Evolutionary conservation across 2,888 invertebrate genomes (phyloP).

Genomic region (Pegoplata infirma): DNA sequence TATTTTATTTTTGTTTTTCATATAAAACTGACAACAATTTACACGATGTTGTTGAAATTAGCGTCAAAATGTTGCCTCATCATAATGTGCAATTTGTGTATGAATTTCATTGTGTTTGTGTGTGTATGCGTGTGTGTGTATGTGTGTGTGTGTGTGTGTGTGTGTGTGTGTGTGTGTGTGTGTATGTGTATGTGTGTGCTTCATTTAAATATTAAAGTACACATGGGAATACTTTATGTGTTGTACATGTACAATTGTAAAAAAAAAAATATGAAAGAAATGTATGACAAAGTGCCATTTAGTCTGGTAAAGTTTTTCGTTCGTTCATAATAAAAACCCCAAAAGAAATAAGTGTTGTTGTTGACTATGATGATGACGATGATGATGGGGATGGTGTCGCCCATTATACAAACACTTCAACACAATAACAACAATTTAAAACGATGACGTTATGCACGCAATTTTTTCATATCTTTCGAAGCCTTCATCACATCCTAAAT

Average conservation of each 20-base stretch:
- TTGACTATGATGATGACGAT: no score
- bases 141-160: background rate
- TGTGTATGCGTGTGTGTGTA: background rate
- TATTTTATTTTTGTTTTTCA: background rate
- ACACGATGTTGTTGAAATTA: constrained; percentile 17
- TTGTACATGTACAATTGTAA: background rate
- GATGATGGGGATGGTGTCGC: constrained; percentile 9
- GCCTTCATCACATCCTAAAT: no score
- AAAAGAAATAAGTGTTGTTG: background rate
- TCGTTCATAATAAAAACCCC: background rate
- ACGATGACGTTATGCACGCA: constrained; percentile 7
- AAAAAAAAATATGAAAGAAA: constrained; percentile 14
- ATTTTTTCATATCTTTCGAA: constrained; percentile 7
- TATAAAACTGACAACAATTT: constrained; percentile 9
- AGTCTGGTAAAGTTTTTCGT: constrained; percentile 30
- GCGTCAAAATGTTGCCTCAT: constrained; percentile 45
- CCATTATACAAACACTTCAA: constrained; percentile 27
- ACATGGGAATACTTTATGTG: background rate
- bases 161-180: background rate
- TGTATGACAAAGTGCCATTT: constrained; percentile 27
- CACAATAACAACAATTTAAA: constrained; percentile 7
- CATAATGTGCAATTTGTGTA: constrained; percentile 40
- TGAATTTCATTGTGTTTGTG: background rate
- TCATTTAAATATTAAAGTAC: background rate
- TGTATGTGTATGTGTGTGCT: background rate